These are phyloP conservation scores for Dendrocincla tyrannina DNA, from an alignment of 2,797 vertebrate species.

Conservation along the genomic window DNA sequence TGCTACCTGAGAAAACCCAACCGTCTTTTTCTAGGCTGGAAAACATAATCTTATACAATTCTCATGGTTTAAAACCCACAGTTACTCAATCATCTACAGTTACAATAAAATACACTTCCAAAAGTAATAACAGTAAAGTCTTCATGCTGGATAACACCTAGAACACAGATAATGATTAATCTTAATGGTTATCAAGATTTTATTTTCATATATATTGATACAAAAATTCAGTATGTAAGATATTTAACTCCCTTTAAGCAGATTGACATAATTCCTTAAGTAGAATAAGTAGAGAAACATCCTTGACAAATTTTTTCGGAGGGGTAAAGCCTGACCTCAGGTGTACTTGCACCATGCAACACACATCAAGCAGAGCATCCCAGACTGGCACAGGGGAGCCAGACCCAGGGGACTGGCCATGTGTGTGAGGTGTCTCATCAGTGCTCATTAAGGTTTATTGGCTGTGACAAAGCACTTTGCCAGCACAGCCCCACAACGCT, in stretches of 20 bases:
- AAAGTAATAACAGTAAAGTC: background rate
- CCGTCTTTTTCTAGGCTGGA: background rate
- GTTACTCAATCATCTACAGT: background rate
- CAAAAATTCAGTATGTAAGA: background rate
- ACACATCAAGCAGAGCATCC: background rate
- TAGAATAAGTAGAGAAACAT: background rate
- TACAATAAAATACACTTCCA: background rate
- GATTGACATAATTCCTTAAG: background rate
- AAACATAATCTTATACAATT: background rate
- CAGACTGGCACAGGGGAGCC: background rate
- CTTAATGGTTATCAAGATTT: background rate
- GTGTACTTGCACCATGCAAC: rapidly evolving
- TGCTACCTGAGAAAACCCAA: background rate
- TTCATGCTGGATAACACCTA: background rate
- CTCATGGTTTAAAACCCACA: background rate
- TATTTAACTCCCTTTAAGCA: background rate
- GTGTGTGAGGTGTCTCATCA: background rate
- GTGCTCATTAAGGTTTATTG: background rate
- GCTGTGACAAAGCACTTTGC: background rate
- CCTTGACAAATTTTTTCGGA: background rate
- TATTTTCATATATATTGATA: background rate
- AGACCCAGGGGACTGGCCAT: background rate
- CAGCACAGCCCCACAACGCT: background rate
- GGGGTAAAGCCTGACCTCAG: background rate
- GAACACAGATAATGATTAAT: background rate